These are phyloP conservation scores for Penelope pileata DNA, from an alignment of 2,113 vertebrate species.

Conservation along the genomic window DNA sequence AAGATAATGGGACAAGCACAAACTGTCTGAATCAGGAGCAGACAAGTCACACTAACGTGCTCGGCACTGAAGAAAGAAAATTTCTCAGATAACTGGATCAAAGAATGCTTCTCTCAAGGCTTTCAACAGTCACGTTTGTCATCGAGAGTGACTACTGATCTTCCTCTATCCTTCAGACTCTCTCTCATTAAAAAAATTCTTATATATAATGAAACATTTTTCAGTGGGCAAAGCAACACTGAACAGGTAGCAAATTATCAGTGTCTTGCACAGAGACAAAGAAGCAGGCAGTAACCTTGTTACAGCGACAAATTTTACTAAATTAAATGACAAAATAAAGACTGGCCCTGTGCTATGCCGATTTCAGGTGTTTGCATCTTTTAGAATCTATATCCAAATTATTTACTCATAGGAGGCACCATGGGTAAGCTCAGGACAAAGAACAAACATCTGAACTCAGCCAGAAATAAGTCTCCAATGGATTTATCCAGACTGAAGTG, in stretches of 20 bases:
- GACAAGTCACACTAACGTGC: background rate
- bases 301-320: background rate
- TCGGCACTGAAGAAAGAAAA: background rate
- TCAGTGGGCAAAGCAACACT: background rate
- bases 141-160: background rate
- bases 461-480: background rate
- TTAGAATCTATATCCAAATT: background rate
- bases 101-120: background rate
- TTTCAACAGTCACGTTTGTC: background rate
- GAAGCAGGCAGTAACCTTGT: background rate
- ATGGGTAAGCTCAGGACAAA: background rate
- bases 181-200: slow-evolving; percentile 10
- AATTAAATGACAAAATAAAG: background rate
- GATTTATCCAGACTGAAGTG: background rate
- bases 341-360: background rate
- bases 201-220: background rate
- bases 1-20: background rate
- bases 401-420: background rate
- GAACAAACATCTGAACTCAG: background rate
- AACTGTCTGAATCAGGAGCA: background rate
- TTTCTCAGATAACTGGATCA: background rate
- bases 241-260: background rate
- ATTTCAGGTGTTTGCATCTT: background rate
- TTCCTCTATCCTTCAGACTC: background rate
- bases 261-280: background rate